Evolutionary conservation across 1,140 invertebrate species (phyloP).

Genomic region (silkworm (Bombyx mori)): ASM3026992v2 NC_085111.1:6620001-6620500

Average conservation of each 20-base stretch:
- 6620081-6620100: too few relatives aligned
- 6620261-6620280: conserved; percentile 36
- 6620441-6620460: too few relatives aligned
- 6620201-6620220: conserved; percentile 19
- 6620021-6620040: conserved; percentile 43
- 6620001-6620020: conserved; percentile 48
- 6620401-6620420: too few relatives aligned
- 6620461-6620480: too few relatives aligned
- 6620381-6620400: too few relatives aligned
- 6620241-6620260: conserved; percentile 22
- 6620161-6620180: conserved; percentile 4
- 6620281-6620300: conserved; percentile 53
- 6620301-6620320: conserved; percentile 28
- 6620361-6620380: too few relatives aligned
- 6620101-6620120: too few relatives aligned
- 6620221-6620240: conserved; percentile 20
- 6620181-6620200: conserved; percentile 1
- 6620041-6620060: conserved; percentile 11
- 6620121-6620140: neutral
- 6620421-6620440: too few relatives aligned
- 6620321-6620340: conserved; percentile 48
- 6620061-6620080: conserved; percentile 9
- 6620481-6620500: too few relatives aligned
- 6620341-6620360: conserved; percentile 61
- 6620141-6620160: conserved; percentile 1